Evolutionary conservation across 2,113 vertebrate genomes (phyloP).

Genomic region (Uropsilus gracilis): DNA sequence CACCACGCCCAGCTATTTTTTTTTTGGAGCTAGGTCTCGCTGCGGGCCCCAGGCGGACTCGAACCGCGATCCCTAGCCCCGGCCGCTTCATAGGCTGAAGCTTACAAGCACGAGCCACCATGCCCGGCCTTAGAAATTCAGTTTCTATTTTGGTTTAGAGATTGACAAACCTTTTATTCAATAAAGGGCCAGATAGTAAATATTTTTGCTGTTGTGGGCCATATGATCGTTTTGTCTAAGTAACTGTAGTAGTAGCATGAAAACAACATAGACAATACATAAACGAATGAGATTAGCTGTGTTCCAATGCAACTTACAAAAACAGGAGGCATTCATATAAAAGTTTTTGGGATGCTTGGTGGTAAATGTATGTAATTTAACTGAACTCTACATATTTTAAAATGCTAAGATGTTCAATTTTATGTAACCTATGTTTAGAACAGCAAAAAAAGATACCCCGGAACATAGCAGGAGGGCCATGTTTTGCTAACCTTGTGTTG

Average conservation of each 20-base stretch:
- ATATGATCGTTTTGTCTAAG: background rate
- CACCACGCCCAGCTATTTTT: too few relatives aligned
- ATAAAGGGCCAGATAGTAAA: background rate
- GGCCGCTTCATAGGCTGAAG: too few relatives aligned
- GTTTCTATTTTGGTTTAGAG: slow-evolving; percentile 24
- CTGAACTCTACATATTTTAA: background rate
- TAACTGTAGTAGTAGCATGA: background rate
- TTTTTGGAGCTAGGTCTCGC: too few relatives aligned
- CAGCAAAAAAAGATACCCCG: background rate
- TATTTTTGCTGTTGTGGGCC: background rate
- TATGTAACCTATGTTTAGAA: background rate
- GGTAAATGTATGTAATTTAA: background rate
- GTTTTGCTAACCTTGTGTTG: background rate
- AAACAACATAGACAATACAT: background rate
- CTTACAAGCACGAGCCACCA: too few relatives aligned
- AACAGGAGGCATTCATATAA: background rate
- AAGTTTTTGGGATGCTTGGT: background rate
- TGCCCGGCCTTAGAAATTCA: too few relatives aligned
- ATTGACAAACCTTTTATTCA: background rate
- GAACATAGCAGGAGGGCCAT: background rate
- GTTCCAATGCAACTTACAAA: slow-evolving; percentile 10
- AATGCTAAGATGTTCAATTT: background rate
- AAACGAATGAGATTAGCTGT: slow-evolving; percentile 11
- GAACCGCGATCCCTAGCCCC: too few relatives aligned
- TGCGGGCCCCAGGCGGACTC: too few relatives aligned